Evolutionary conservation across 1,140 invertebrate species (phyloP).

Genomic region (Drosophila nannoptera): DNA sequence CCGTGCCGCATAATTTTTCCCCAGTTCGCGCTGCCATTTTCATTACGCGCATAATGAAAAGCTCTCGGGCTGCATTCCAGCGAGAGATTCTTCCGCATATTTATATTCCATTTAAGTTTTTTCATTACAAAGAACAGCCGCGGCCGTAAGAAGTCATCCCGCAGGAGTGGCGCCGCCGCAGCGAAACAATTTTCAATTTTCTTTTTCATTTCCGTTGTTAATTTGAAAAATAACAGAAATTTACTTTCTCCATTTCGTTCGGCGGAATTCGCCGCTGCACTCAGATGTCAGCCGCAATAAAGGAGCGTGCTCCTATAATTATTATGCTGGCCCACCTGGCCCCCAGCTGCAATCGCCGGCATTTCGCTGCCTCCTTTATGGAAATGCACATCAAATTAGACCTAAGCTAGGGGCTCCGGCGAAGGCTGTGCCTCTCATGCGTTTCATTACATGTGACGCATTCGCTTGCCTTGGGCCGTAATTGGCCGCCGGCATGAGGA

Average conservation of each 20-base stretch:
- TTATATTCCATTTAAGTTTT: constrained; percentile 71
- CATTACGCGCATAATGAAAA: constrained; percentile 18
- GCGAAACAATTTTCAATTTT: constrained; percentile 63
- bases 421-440: constrained; percentile 57
- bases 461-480: constrained; percentile 51
- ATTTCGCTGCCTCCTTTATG: constrained; percentile 62
- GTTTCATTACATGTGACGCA: constrained; percentile 70
- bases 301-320: constrained; percentile 5
- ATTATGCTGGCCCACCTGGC: constrained; percentile 7
- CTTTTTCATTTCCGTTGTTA: constrained; percentile 72
- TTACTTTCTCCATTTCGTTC: constrained; percentile 54
- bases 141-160: constrained; percentile 17
- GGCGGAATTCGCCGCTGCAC: constrained; percentile 2
- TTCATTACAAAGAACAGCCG: constrained; percentile 56
- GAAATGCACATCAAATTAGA: constrained; percentile 70
- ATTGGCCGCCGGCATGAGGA: constrained; percentile 31
- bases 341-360: constrained; percentile 46
- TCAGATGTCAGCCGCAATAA: constrained; percentile 18
- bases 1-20: not conserved
- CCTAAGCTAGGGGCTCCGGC: constrained; percentile 33
- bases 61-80: constrained; percentile 3
- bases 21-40: not conserved
- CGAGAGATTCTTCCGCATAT: constrained; percentile 37
- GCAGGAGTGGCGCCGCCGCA: constrained; percentile 1
- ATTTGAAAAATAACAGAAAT: constrained; percentile 67